Evolutionary conservation across 2,797 vertebrate species (phyloP), one percentile per base, ranked within the genome.

Genomic region (Mormyrus proboscirostris): DNA sequence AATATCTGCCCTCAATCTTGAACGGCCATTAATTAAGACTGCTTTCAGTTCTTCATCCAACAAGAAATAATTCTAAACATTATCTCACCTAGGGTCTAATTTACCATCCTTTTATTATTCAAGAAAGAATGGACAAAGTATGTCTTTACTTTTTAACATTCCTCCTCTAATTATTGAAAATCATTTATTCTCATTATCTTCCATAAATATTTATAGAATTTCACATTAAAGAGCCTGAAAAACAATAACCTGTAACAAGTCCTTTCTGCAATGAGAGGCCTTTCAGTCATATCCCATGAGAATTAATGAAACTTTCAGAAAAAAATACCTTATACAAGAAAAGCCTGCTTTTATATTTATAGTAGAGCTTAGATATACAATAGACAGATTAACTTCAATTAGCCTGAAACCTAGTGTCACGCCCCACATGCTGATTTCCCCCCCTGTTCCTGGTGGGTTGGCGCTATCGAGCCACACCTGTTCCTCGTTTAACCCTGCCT

Each of bases 21-120:
- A 10, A 29, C 59, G 69, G 87, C 25, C 88, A 73, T 88, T 88
- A 49, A 88, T 79, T 88, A 90, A 53, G 89, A 86, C 47, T 33
- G 41, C 62, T 88, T 83, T 57, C 69, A 62, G 33, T 41, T 88
- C 86, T 84, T 51, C 59, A 50, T 73, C 59, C 69, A 44, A 51
- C 51, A 49, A 88, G 53, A 59, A 59, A 19, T 50, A 59, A 85
- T 41, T 73, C 29, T 86, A 57, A 86, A 59, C 62, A 86, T 88
- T 73, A 50, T 41, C 49, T 25, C 29, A 47, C 59, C 57, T 50
- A 73, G 38, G 76, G 89, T 25, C 65, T 55, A 89, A 89, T 62
- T 76, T 85, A 29, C 47, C 47, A 51, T 85, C 76, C 76, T 85
- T 84, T 85, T 53, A 10, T 51, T 29, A 50, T 85, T 25, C n/a